Evolutionary conservation across 2,888 invertebrate species (phyloP).

Genomic region (Ophion slaviceki): DNA sequence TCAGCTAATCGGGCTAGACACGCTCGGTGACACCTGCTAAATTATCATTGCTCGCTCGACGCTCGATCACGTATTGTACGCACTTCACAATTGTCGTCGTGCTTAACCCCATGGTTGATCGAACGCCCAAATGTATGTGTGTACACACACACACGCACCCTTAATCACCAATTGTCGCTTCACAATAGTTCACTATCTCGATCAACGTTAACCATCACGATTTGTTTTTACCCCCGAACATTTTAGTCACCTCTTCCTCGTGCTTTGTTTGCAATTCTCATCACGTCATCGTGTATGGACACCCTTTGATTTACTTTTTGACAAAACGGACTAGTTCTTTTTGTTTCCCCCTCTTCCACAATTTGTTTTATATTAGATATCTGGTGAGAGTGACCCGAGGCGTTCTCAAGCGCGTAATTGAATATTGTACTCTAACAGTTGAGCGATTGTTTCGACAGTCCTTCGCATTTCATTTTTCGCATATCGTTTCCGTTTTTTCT

Average conservation of each 20-base stretch:
- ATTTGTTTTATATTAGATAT: neutral
- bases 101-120: neutral
- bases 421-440: neutral
- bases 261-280: constrained; percentile 22
- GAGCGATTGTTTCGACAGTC: neutral
- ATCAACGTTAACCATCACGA: constrained; percentile 1
- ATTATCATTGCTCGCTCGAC: constrained; percentile 42
- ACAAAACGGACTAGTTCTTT: neutral
- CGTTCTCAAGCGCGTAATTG: neutral
- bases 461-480: no score
- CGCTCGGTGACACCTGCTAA: constrained; percentile 33
- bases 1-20: constrained; percentile 10
- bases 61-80: constrained; percentile 21
- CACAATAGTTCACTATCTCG: constrained; percentile 6
- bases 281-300: neutral
- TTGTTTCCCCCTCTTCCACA: neutral
- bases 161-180: constrained; percentile 16
- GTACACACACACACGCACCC: neutral
- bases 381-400: constrained; percentile 10
- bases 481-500: no score
- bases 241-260: neutral
- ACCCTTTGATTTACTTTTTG: neutral
- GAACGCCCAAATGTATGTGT: neutral
- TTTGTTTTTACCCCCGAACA: constrained; percentile 11
- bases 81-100: constrained; percentile 17